Base-by-base conservation (phyloP, 2,888 invertebrate species). In the Pachydiplax longipennis region DNA sequence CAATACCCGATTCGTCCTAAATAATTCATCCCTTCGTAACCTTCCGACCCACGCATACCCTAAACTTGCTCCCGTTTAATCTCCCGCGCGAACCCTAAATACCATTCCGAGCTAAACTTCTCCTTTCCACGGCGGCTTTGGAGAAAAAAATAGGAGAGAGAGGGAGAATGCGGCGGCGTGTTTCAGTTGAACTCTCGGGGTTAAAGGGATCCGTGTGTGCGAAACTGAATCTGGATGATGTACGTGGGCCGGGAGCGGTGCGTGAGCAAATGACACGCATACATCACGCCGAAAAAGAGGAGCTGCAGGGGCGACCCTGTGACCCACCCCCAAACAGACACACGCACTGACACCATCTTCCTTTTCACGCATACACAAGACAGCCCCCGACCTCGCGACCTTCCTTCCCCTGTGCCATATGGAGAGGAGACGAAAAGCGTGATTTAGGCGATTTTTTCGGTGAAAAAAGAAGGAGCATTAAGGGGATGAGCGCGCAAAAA, bases 391-490 rank as follows among this genome's bases (percentile, higher is more conserved):
- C 44, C 81, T 81, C 83, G 2, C 58, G 18, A 22, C 58, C 58
- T 25, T n/a, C 22, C 0, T 53, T 53, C 35, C 82, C 4, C 2
- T 6, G 31, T 8, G 40, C 35, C 1, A 44, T 37, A 12, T 37
- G 65, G 15, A n/a, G 87, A 87, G 65, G 35, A n/a, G 65, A 10
- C n/a, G 61, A 83, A 87, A 65, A 35, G 35, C 87, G 87, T 87
- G 87, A 87, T 87, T 87, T 65, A 65, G 61, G 87, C 87, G 87
- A 87, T 87, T 87, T 87, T 83, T 65, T 65, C 22, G 31, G 87
- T 25, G 61, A 61, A 12, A 61, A 37, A 87, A 58, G 61, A 40
- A 15, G 0, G 65, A 22, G 37, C 35, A 13, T 58, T 37, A 65
- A 37, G 65, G 25, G 48, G 58, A 61, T 58, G 40, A 65, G 61